Percentiles rank a stretch among this genome's conserved stretches.
Evolutionary conservation across 2,797 vertebrate species (phyloP).

Genomic region (Protonibea diacanthus): DNA sequence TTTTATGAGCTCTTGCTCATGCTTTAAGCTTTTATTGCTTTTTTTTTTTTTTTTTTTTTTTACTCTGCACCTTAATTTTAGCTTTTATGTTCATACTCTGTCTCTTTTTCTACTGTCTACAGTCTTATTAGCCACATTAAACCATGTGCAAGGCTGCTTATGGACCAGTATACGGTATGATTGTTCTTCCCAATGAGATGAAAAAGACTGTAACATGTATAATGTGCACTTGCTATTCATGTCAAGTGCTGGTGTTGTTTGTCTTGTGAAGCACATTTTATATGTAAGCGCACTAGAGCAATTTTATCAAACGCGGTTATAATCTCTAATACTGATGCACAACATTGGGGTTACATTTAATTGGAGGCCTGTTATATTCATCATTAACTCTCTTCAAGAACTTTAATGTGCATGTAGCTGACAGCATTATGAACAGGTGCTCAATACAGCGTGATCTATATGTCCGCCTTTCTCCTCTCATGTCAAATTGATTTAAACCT

Average conservation of each 20-base stretch:
- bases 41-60: conserved; percentile 11
- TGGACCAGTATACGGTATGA: background rate
- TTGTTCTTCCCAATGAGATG: background rate
- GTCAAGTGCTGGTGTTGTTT: background rate
- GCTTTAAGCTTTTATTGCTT: conserved; percentile 16
- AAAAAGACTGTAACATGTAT: background rate
- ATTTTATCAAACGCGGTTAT: background rate
- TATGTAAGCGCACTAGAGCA: background rate
- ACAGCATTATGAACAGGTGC: background rate
- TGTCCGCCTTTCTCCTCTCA: background rate
- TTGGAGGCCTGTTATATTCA: conserved; percentile 6
- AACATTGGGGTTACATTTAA: background rate
- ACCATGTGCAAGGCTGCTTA: background rate
- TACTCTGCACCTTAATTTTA: conserved; percentile 2
- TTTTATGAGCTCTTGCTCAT: background rate
- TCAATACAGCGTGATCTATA: background rate
- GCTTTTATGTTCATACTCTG: conserved; percentile 7
- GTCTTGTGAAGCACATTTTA: background rate
- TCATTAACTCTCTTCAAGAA: background rate
- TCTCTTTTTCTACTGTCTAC: conserved; percentile 12
- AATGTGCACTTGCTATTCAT: background rate
- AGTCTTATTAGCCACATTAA: conserved; percentile 19
- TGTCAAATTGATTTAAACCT: background rate
- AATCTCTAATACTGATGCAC: background rate
- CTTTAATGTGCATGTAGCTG: background rate